These are phyloP conservation scores for Homarus americanus DNA, from an alignment of 1,140 invertebrate genomes.

Conservation along the genomic window DNA sequence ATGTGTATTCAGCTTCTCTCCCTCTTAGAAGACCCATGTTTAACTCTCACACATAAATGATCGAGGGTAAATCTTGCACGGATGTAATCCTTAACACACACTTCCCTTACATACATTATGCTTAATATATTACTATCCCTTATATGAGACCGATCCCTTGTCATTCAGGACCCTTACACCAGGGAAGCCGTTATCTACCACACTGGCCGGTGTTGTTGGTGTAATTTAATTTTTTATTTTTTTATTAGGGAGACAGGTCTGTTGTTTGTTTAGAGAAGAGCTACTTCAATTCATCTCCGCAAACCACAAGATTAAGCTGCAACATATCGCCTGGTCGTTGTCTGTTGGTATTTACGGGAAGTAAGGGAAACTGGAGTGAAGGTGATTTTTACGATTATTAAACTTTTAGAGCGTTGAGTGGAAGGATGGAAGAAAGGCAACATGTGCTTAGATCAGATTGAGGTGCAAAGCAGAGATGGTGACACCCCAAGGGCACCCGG, in stretches of 20 bases:
- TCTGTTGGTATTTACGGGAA: background rate
- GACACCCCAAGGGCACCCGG: conserved; percentile 17
- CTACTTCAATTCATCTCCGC: conserved; percentile 14
- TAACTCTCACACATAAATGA: too few relatives aligned
- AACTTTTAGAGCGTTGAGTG: background rate
- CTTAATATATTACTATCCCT: background rate
- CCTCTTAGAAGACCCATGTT: too few relatives aligned
- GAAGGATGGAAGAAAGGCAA: background rate
- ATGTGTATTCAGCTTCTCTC: too few relatives aligned
- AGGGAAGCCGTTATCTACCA: background rate
- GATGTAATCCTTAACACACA: too few relatives aligned
- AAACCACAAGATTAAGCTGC: conserved; percentile 28
- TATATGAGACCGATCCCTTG: background rate
- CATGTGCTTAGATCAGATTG: background rate
- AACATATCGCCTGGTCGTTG: conserved; percentile 26
- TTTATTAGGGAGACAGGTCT: background rate
- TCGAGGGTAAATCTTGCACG: too few relatives aligned
- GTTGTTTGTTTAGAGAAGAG: background rate
- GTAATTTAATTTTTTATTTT: too few relatives aligned
- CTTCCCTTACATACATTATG: background rate
- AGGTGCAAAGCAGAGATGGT: background rate
- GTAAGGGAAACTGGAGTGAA: background rate
- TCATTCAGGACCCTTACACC: background rate
- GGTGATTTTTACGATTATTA: background rate
- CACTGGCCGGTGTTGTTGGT: background rate